Base-by-base conservation (phyloP, 35 echinoderm and acorn worm genomes). In the Lytechinus pictus region DNA sequence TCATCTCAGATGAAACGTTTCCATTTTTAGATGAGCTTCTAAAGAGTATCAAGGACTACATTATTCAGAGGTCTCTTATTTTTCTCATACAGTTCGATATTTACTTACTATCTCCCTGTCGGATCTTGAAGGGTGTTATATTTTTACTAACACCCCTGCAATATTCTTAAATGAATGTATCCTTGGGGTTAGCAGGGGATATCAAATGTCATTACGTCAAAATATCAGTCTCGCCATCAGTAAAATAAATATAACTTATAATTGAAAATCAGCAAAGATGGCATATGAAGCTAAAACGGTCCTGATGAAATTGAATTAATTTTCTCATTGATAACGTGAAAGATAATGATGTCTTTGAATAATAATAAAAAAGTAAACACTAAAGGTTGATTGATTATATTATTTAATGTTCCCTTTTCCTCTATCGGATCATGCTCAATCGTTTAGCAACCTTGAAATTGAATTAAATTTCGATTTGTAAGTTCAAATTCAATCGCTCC, bases 21-120 rank as follows among this genome's bases (percentile, higher is more conserved):
- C 66, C 66, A 79, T 79, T 79, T 79, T 79, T 79, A 79, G 66
- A 79, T 24, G 66, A 79, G n/a, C 66, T 79, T 79, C 66, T 79
- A 79, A 79, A 44, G 2, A 44, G 33, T 44, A 79, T 79, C 66
- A 79, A 79, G 19, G 66, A 79, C n/a, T 79, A 7, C 66, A 24
- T 19, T 5, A 7, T 24, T 79, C 19, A 79, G 66, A 16, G 7
- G 66, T 79, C 66, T 8, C 21, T 79, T 16, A 24, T 79, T 79
- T 79, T 71, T 24, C 14, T 24, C 66, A 16, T 24, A 79, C 7
- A 79, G 19, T 24, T 79, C 66, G 19, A 79, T 79, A 79, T 79
- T 79, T n/a, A 79, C 66, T 79, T 79, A 19, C n/a, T 79, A 79
- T 79, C 66, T 16, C 66, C 4, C 19, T 24, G 7, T 24, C 19